Base-by-base conservation (phyloP, 1,140 invertebrate genomes). In the Tigriopus japonicus region DNA sequence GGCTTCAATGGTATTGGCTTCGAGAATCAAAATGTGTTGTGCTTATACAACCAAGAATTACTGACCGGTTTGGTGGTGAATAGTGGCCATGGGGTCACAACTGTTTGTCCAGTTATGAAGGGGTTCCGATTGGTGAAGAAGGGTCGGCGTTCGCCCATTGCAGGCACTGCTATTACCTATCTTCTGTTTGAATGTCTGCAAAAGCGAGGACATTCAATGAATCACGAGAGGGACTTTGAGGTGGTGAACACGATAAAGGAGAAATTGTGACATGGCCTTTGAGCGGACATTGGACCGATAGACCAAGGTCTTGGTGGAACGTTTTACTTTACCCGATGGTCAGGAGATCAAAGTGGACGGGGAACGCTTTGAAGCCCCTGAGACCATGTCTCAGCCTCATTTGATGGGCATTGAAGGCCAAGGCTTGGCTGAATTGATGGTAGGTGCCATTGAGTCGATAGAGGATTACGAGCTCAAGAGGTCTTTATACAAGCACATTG, bases 211-310 rank as follows among this genome's bases (percentile, higher is more conserved):
- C 98, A 99, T 73, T 93, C 94, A 12, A 99, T 99, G 75, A 99
- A 99, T 77, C 94, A 98, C 75, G 94, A 94, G 6, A 96, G 96
- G 23, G 96, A 99, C 74, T 99, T 98, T 76, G 95, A 99, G 75
- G 98, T 94, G 7, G 91, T 99, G 0, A 78, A 94, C 66, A 96
- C 97, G 80, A 90, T 99, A 82, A 99, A 99, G 71, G 96, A 99
- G 71, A 97, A 98, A 71, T 75, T 98, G 14, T 98, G 95, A 99
- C 72, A 86, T 99, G 65, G 95, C 98, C 74, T 91, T 94, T 68
- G 96, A 99, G 74, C 89, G 98, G 73, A 85, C 88, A 66, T 75
- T 99, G 64, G 92, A 95, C 5, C 78, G 92, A 66, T 94, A 99
- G 77, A 99, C 96, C 7, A 99, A 96, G 9, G 93, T 97, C 62